Conservation (phyloP, 2,113 vertebrate genomes). For the Cygnus buccinator region DNA sequence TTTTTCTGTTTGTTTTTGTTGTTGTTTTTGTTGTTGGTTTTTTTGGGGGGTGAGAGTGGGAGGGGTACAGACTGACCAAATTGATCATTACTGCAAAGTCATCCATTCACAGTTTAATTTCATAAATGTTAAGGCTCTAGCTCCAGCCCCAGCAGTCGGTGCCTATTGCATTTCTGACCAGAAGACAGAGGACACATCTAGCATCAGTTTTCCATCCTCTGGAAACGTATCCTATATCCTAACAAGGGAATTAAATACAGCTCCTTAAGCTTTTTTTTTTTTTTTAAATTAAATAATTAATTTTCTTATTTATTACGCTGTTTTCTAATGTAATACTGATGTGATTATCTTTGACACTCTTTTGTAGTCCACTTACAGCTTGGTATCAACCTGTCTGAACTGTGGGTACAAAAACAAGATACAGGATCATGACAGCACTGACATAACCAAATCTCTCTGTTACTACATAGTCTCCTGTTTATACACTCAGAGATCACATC, state of each 20-base stretch:
- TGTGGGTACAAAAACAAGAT: background rate
- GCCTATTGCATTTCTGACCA: background rate
- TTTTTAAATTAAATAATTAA: background rate
- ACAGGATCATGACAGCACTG: background rate
- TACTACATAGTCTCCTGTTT: background rate
- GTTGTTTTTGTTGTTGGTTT: background rate
- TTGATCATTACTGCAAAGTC: background rate
- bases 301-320: background rate
- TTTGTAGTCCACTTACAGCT: background rate
- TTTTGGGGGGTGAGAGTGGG: background rate
- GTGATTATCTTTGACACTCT: background rate
- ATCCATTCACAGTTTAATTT: background rate
- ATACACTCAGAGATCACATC: rapidly evolving
- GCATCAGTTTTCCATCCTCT: background rate
- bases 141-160: rapidly evolving
- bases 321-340: background rate
- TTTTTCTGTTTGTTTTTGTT: no score
- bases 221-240: background rate
- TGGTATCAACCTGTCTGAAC: background rate
- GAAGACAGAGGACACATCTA: background rate
- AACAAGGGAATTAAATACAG: background rate
- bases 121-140: background rate
- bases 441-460: background rate
- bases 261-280: background rate
- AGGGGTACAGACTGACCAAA: background rate